Evolutionary conservation across 2,888 invertebrate species (phyloP).

Genomic region (Spicauda simplicius): DNA sequence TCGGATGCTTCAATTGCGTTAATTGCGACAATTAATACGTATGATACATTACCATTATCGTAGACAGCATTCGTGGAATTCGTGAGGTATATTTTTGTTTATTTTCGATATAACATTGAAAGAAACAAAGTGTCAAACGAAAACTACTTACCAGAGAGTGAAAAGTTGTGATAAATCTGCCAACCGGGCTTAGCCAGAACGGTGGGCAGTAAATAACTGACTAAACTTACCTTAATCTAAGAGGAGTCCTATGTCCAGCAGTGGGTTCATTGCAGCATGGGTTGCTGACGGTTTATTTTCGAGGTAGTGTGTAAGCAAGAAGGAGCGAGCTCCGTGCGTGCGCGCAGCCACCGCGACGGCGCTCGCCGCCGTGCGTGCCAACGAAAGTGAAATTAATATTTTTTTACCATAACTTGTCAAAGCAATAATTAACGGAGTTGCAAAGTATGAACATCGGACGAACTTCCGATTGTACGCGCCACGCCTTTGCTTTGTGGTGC

Average conservation of each 20-base stretch:
- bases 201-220: no score
- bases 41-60: not conserved
- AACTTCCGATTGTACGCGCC: constrained; percentile 20
- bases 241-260: not conserved
- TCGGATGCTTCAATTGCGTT: not conserved
- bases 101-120: no score
- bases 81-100: no score
- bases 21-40: not conserved
- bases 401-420: constrained; percentile 34
- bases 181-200: no score
- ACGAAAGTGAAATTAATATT: constrained; percentile 36
- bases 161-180: no score
- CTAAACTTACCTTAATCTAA: no score
- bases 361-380: constrained; percentile 19
- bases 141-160: no score
- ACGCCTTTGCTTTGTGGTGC: not conserved
- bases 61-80: no score
- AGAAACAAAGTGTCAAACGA: no score
- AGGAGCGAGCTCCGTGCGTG: constrained; percentile 2
- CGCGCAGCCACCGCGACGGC: constrained; percentile 26
- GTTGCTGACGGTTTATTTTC: no score
- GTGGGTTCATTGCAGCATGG: not conserved
- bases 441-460: constrained; percentile 21
- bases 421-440: constrained; percentile 22
- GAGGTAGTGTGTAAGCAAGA: no score